A percentile compares a stretch with the other conserved stretches of the same genome.
These are phyloP conservation scores for Buceros bicornis DNA, from an alignment of 2,797 vertebrate species.

Conservation along the genomic window DNA sequence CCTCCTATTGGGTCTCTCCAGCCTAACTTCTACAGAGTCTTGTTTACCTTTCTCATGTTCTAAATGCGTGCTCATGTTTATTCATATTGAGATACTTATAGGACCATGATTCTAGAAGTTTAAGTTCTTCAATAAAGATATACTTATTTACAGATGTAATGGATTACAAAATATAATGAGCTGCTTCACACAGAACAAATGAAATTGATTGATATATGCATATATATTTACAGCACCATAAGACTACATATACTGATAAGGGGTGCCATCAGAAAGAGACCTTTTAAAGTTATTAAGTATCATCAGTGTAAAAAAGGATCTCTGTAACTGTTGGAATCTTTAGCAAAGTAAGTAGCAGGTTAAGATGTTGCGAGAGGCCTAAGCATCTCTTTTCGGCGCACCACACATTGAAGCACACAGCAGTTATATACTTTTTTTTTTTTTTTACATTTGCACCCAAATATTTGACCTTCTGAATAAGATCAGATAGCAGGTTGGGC, in stretches of 20 bases:
- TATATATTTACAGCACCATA: not conserved
- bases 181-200: not conserved
- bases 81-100: not conserved
- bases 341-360: not conserved
- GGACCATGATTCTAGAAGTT: not conserved
- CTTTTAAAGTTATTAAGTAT: not conserved
- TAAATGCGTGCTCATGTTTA: rapidly evolving
- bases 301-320: not conserved
- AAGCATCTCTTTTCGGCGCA: not conserved
- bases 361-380: not conserved
- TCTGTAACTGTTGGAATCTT: not conserved
- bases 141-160: not conserved
- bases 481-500: rapidly evolving
- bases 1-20: not conserved
- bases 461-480: not conserved
- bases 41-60: not conserved
- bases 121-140: not conserved
- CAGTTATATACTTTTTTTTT: not conserved
- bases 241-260: not conserved
- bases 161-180: not conserved
- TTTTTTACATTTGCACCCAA: not conserved
- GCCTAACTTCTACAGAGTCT: not conserved
- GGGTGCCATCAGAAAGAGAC: not conserved
- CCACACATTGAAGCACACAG: not conserved
- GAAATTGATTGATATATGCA: not conserved